A percentile compares a stretch with the other conserved stretches of the same genome.
Conservation (phyloP, 2,113 vertebrate species). For the Mohoua ochrocephala region DNA sequence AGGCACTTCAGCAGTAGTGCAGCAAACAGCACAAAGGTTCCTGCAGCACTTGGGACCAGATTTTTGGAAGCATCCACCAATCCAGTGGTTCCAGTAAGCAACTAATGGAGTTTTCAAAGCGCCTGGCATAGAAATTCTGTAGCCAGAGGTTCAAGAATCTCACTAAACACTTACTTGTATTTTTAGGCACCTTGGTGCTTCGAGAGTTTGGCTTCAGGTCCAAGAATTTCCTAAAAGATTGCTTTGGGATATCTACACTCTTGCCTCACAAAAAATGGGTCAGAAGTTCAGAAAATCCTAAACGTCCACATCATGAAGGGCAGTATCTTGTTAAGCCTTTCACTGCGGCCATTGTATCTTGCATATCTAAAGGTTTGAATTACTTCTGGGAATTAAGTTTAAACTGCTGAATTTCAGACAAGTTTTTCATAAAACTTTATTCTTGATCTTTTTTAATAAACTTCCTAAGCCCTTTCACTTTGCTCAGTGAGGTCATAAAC, state of each 20-base stretch:
- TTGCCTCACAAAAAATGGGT: neutral
- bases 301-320: neutral
- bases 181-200: neutral
- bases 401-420: neutral
- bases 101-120: neutral
- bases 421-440: neutral
- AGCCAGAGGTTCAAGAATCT: neutral
- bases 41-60: neutral
- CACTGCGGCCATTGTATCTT: neutral
- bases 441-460: conserved; percentile 48
- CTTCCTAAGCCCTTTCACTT: conserved; percentile 35
- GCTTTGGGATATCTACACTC: neutral
- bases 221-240: neutral
- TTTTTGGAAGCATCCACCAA: neutral
- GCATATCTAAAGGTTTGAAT: neutral
- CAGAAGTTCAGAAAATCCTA: neutral
- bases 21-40: neutral
- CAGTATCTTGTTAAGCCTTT: neutral
- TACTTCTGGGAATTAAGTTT: neutral
- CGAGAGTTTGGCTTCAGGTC: neutral
- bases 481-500: neutral
- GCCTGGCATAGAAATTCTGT: neutral
- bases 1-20: neutral
- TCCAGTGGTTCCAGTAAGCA: neutral
- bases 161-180: neutral